phyloP scores from a whole-genome alignment of 2,888 invertebrate species.

The Euplexia lucipara region DNA sequence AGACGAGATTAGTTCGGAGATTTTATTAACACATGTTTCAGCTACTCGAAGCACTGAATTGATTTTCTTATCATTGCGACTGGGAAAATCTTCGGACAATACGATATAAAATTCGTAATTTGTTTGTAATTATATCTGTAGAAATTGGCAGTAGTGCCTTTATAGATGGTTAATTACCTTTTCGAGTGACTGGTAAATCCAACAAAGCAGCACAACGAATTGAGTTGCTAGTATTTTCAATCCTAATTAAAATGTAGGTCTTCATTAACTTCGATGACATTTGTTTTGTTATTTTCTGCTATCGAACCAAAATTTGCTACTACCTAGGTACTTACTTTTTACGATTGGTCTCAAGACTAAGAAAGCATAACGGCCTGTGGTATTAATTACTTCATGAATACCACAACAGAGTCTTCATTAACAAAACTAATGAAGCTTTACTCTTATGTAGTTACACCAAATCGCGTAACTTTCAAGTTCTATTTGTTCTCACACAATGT shows the following conservation, averaged over 20 bases:
- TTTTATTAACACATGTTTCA: constrained; percentile 78
- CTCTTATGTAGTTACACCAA: constrained; percentile 4
- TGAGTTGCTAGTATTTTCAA: constrained; percentile 6
- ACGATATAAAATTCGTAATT: constrained; percentile 4
- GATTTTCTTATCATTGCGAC: constrained; percentile 35
- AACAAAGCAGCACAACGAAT: constrained; percentile 23
- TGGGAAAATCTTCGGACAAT: constrained; percentile 25
- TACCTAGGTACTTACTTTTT: constrained; percentile 6
- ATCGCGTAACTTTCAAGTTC: constrained; percentile 1
- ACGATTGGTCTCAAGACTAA: constrained; percentile 6
- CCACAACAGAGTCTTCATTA: neutral
- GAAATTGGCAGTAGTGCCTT: constrained; percentile 8
- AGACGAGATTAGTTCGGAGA: constrained; percentile 78
- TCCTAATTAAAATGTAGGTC: constrained; percentile 26
- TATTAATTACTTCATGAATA: neutral
- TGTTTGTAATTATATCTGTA: constrained; percentile 36
- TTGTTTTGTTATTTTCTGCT: constrained; percentile 1
- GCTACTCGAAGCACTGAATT: constrained; percentile 30
- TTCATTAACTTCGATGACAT: constrained; percentile 37
- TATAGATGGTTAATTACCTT: constrained; percentile 23
- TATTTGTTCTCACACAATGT: constrained; percentile 17
- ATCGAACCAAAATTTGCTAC: constrained; percentile 19
- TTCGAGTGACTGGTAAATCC: constrained; percentile 27
- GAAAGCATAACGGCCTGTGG: constrained; percentile 18
- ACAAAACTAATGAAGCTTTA: constrained; percentile 8